These are phyloP conservation scores for Heliconius melpomene DNA, from an alignment of 1,140 invertebrate species.

Conservation along the genomic window DNA sequence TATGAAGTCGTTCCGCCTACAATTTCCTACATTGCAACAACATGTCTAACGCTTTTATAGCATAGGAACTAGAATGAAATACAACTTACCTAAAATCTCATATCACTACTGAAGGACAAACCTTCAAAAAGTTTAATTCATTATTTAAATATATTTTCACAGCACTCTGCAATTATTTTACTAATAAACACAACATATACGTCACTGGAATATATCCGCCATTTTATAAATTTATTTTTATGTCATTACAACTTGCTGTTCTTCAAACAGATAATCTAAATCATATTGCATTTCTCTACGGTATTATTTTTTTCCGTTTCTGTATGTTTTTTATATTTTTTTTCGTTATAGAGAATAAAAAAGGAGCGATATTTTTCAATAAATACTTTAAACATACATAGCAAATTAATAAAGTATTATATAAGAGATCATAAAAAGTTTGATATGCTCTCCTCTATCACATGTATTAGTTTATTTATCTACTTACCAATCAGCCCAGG, in stretches of 20 bases:
- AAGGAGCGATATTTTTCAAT: too few relatives aligned
- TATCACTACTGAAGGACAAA: conserved; percentile 39
- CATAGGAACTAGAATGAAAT: background rate
- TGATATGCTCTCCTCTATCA: too few relatives aligned
- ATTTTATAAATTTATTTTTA: conserved; percentile 72
- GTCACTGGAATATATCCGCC: conserved; percentile 70
- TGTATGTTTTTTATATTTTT: too few relatives aligned
- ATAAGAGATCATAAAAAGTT: too few relatives aligned
- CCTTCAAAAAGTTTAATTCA: conserved; percentile 55
- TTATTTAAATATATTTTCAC: conserved; percentile 52
- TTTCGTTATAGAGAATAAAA: too few relatives aligned
- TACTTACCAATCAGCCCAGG: too few relatives aligned
- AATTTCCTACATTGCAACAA: conserved; percentile 51
- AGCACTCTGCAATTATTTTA: conserved; percentile 50
- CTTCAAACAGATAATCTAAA: background rate
- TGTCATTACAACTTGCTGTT: conserved; percentile 21
- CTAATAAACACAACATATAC: conserved; percentile 74
- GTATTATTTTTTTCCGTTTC: background rate
- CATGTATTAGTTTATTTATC: too few relatives aligned
- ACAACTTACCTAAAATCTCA: conserved; percentile 54
- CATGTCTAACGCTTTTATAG: conserved; percentile 19
- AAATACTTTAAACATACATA: too few relatives aligned
- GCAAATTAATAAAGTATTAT: too few relatives aligned
- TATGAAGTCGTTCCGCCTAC: conserved; percentile 58
- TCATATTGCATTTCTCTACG: background rate